phyloP scores from a whole-genome alignment of 2,888 invertebrate genomes.

The Acanthosepion pharaonis region DNA sequence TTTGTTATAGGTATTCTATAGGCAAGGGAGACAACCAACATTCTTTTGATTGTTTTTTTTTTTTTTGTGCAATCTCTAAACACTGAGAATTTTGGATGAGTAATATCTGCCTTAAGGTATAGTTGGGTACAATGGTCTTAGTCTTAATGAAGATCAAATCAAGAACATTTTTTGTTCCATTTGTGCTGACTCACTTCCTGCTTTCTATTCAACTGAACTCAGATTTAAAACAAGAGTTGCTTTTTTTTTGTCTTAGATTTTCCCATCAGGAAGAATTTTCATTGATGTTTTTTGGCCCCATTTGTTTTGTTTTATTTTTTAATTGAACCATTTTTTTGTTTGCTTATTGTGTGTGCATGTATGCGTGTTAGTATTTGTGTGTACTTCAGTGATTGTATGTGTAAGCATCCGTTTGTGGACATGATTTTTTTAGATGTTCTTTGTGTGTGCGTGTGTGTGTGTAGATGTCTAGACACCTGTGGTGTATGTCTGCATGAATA shows the following conservation, averaged over 20 bases:
- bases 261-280: not conserved
- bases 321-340: not conserved
- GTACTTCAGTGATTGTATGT: too few relatives aligned
- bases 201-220: not conserved
- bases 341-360: not conserved
- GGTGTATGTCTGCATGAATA: too few relatives aligned
- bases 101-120: not conserved
- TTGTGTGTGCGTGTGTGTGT: too few relatives aligned
- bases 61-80: not conserved
- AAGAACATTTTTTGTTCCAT: not conserved
- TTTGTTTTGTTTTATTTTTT: too few relatives aligned
- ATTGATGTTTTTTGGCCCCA: not conserved
- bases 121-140: not conserved
- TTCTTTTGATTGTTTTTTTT: not conserved
- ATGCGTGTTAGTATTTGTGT: too few relatives aligned
- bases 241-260: not conserved
- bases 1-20: too few relatives aligned
- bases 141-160: slow-evolving; percentile 25
- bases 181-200: slow-evolving; percentile 16
- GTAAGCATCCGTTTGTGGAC: too few relatives aligned
- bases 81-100: not conserved
- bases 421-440: too few relatives aligned
- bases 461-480: too few relatives aligned
- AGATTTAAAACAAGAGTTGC: not conserved
- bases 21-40: slow-evolving; percentile 10